Base-by-base conservation (phyloP, 2,797 vertebrate species). In the Botia almorhae region DNA sequence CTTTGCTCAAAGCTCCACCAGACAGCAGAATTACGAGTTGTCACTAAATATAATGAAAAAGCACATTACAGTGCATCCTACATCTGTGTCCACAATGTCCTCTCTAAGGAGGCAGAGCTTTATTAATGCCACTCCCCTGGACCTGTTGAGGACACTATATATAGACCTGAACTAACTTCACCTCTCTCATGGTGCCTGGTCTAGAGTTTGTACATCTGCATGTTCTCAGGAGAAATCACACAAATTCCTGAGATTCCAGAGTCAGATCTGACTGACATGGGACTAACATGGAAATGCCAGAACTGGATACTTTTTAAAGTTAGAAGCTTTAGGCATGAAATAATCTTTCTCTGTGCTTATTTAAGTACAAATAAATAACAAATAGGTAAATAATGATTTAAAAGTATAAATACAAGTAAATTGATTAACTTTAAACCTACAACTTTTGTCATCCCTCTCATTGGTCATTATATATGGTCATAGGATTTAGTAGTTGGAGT, bases 1-100 rank as follows among this genome's bases (percentile, higher is more conserved):
- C n/a, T 50, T 74, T 63, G 33, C 26, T 61, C 69, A 60, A 74
- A 74, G 16, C 17, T 64, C 11, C 21, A n/a, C 8, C 55, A 29
- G 58, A 29, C 58, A 29, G 58, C 21, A 61, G 58, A 51, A 10
- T 33, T 53, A 21, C 7, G 12, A 36, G 51, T 65, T 61, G 29
- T 46, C 43, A 46, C 39, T 74, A 19, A 29, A 56, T 46, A 48
- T 6, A 60, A 23, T 60, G 10, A 21, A 58, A 21, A 26, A 21
- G 19, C 56, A 11, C 56, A 58, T 58, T 58, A 23, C 2, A 58
- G 56, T 23, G 19, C 8, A 58, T 58, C 56, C 56, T 58, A 58
- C 56, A 58, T 58, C 56, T 58, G 19, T 58, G 19, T 58, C 56
- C 19, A 58, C 56, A 58, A 3, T 58, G 56, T 58, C 10, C 3